A percentile compares a stretch with the other conserved stretches of the same genome.
phyloP scores from a whole-genome alignment of 2,888 invertebrate genomes.

The Lasioglossum calceatum region DNA sequence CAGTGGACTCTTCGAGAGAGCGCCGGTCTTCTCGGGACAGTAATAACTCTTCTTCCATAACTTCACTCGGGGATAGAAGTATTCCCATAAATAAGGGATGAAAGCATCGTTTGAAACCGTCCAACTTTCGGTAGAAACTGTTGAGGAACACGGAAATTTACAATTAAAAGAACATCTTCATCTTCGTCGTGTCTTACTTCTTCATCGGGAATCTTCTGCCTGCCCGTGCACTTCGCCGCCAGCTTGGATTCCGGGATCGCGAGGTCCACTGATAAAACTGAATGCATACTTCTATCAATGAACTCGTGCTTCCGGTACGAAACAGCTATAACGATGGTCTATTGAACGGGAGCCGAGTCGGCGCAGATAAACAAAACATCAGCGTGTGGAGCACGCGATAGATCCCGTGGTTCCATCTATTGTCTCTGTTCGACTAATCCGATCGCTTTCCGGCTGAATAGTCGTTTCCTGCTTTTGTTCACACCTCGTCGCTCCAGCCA shows the following conservation, averaged over 20 bases:
- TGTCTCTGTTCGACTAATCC: conserved; percentile 8
- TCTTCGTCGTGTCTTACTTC: neutral
- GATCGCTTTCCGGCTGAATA: neutral
- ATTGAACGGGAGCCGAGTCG: neutral
- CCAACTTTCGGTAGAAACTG: neutral
- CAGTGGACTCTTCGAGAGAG: neutral
- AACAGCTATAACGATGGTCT: neutral
- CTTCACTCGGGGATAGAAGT: conserved; percentile 5
- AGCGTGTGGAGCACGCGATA: neutral
- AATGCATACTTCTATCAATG: neutral
- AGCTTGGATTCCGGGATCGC: neutral
- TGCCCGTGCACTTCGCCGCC: neutral
- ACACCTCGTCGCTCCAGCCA: neutral
- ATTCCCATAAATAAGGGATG: conserved; percentile 18
- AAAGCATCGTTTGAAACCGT: neutral
- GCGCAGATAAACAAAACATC: conserved; percentile 11
- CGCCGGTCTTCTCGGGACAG: neutral
- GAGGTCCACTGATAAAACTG: neutral
- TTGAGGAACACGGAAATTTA: neutral
- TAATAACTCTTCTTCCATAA: conserved; percentile 5
- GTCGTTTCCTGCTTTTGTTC: conserved; percentile 7
- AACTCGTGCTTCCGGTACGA: neutral
- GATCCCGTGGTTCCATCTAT: neutral
- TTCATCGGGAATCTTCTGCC: neutral
- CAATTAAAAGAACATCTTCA: conserved; percentile 15